Evolutionary conservation across 2,888 invertebrate genomes (phyloP).

Genomic region (Agapostemon virescens): DNA sequence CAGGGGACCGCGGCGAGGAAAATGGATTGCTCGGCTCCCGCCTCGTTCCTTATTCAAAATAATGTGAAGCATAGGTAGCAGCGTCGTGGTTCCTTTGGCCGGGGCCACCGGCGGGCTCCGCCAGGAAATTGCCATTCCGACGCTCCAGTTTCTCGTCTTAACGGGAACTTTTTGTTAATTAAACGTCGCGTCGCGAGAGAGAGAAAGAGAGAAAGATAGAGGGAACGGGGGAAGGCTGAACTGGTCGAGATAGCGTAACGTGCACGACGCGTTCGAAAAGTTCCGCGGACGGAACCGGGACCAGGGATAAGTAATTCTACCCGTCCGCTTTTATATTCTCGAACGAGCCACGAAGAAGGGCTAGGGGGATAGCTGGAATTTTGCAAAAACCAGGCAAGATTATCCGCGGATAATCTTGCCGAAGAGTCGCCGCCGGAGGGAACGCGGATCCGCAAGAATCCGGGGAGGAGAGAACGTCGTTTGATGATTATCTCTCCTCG

Average conservation of each 20-base stretch:
- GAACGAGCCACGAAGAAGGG: background rate
- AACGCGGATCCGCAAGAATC: background rate
- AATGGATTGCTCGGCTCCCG: conserved; percentile 60
- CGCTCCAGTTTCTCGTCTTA: conserved; percentile 40
- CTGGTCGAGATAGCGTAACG: conserved; percentile 13
- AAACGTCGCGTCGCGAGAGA: conserved; percentile 24
- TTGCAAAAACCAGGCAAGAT: conserved; percentile 23
- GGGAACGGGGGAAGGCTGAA: background rate
- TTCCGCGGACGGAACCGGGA: conserved; percentile 17
- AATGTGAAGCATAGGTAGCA: conserved; percentile 52
- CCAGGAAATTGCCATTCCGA: conserved; percentile 50
- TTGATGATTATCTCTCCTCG: conserved; percentile 25
- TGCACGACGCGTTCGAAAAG: conserved; percentile 26
- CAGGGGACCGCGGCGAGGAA: conserved; percentile 60
- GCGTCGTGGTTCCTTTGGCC: conserved; percentile 13
- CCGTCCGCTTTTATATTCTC: conserved; percentile 23
- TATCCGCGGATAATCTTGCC: conserved; percentile 31
- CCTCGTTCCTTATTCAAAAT: conserved; percentile 57
- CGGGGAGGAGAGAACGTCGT: background rate
- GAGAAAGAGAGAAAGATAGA: background rate
- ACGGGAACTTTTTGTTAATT: conserved; percentile 60
- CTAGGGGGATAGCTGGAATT: background rate
- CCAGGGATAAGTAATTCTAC: conserved; percentile 22
- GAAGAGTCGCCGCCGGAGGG: background rate
- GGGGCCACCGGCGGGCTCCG: background rate